Conservation (phyloP, 2,888 invertebrate genomes). For the Isotomurus palustris region DNA sequence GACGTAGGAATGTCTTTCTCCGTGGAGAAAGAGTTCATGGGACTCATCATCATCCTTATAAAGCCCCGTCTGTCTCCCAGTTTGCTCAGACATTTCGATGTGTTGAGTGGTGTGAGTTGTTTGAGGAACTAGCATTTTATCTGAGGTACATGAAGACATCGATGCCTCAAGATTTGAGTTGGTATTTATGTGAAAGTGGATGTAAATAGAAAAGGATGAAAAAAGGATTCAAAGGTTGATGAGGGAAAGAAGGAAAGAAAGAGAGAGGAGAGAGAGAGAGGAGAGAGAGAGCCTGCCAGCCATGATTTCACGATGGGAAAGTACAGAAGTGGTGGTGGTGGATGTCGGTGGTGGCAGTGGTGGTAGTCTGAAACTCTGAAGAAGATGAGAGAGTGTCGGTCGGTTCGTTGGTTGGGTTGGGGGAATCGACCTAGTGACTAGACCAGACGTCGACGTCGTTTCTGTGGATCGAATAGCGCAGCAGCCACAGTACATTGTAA, state of each 20-base stretch:
- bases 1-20: too few relatives aligned
- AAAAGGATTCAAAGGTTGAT: neutral
- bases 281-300: conserved; percentile 20
- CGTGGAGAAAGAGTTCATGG: too few relatives aligned
- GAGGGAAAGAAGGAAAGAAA: neutral
- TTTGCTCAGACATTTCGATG: too few relatives aligned
- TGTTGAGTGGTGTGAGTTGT: too few relatives aligned
- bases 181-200: conserved; percentile 23
- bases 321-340: neutral
- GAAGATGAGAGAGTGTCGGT: conserved; percentile 17
- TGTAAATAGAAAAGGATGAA: conserved; percentile 24
- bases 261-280: neutral
- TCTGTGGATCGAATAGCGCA: conserved; percentile 34
- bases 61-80: too few relatives aligned
- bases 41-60: too few relatives aligned
- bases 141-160: too few relatives aligned
- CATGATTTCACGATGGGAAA: conserved; percentile 7
- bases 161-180: neutral
- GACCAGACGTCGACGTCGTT: conserved; percentile 29
- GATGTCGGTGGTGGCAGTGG: neutral
- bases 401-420: conserved; percentile 13
- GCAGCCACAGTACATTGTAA: conserved; percentile 18
- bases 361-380: conserved; percentile 1
- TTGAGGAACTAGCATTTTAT: too few relatives aligned
- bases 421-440: conserved; percentile 35